Base-by-base conservation (phyloP, 2,888 invertebrate species). In the Parasteatoda lunata region DNA sequence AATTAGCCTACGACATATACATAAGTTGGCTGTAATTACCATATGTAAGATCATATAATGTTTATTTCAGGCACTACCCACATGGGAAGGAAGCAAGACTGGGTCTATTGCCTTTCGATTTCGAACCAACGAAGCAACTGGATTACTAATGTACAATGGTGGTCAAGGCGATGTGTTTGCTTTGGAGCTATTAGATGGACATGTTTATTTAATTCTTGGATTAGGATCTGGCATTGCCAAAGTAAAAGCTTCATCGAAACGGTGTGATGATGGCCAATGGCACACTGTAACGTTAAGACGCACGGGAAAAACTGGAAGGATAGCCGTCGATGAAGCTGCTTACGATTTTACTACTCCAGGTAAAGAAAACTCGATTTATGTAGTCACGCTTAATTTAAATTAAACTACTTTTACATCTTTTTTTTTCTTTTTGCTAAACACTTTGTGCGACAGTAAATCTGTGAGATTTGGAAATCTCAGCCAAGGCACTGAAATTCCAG, bases 51-150 rank as follows among this genome's bases (percentile, higher is more conserved):
- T 48, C 4, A 11, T n/a, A 47, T 51, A 11, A 13, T 71, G 6
- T 30, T 47, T 80, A 59, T 80, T 72, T 89, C 94, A 96, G 96
- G 94, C 96, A 78, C 93, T 98, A 90, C 97, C 97, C 68, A 95
- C 96, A 79, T 97, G 97, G 97, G 97, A 97, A 92, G 96, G 96
- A 5, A 96, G 96, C 91, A 95, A 96, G 91, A 95, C 90, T 51
- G 97, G 97, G 88, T 96, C 96, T 54, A 95, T 98, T 91, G 96
- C 97, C 69, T 97, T 98, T 93, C 97, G 98, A 93, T 97, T 99
- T 91, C 95, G 98, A 89, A 98, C 98, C 73, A 97, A 96, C 92
- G 98, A 98, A 92, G 96, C 97, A 8, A 97, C 98, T 91, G 98
- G 98, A 48, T 94, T 99, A 90, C 95, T 99, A 83, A 94, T 98